These are phyloP conservation scores for Lepus oiostolus DNA, from an alignment of 2,797 vertebrate species.

Conservation along the genomic window DNA sequence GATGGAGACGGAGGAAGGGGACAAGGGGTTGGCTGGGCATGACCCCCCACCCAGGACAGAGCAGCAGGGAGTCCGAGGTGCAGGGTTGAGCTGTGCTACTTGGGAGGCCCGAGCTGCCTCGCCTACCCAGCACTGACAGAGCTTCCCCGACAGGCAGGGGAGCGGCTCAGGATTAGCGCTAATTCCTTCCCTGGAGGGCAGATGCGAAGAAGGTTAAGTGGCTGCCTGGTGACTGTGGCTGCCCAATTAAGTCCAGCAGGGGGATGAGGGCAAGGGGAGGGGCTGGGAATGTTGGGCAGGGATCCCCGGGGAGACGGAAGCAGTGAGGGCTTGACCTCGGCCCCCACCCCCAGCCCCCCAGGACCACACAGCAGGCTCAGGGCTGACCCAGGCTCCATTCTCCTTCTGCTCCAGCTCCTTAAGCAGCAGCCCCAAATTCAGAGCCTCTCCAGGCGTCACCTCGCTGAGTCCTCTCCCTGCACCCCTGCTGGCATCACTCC, in stretches of 20 bases:
- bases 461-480: too few species aligned
- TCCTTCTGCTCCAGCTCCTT: not conserved
- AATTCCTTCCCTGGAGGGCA: conserved; percentile 73
- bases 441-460: not conserved
- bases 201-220: conserved; percentile 72
- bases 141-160: not conserved
- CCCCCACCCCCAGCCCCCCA: not conserved
- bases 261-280: not conserved
- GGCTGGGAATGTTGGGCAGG: conserved; percentile 1
- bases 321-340: not conserved
- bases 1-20: not conserved
- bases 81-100: not conserved
- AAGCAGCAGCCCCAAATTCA: not conserved
- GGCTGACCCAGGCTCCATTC: too few species aligned
- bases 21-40: not conserved
- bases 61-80: not conserved
- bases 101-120: not conserved
- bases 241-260: conserved; percentile 72
- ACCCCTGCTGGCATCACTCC: too few species aligned
- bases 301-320: conserved; percentile 61
- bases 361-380: not conserved
- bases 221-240: conserved; percentile 60
- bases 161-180: not conserved
- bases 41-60: not conserved
- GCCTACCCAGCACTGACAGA: not conserved